Conservation (phyloP, 2,888 invertebrate genomes). For the Sisyra terminalis region DNA sequence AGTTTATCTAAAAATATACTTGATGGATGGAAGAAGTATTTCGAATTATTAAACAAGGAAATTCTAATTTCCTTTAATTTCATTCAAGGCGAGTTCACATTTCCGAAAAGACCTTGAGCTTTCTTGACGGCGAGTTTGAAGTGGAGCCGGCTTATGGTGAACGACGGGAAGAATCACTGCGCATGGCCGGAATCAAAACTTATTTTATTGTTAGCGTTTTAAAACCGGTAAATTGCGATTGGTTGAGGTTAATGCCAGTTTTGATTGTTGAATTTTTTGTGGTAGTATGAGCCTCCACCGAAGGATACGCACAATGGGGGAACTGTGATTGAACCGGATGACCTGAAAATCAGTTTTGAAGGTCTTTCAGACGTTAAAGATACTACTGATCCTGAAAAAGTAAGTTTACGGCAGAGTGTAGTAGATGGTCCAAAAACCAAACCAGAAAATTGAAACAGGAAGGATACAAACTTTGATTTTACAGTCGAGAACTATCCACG, state of each 20-base stretch:
- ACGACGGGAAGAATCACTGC: constrained; percentile 76
- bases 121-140: constrained; percentile 79
- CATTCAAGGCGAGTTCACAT: constrained; percentile 73
- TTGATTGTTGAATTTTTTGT: constrained; percentile 8
- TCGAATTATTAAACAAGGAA: neutral
- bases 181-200: constrained; percentile 78
- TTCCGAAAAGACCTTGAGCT: constrained; percentile 77
- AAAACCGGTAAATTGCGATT: constrained; percentile 48
- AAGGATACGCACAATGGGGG: constrained; percentile 28
- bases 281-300: constrained; percentile 23
- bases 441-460: too few species aligned
- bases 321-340: constrained; percentile 25
- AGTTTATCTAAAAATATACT: neutral
- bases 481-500: too few species aligned
- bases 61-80: neutral
- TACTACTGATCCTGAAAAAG: constrained; percentile 23
- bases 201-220: constrained; percentile 79
- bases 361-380: constrained; percentile 25
- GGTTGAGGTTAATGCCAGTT: neutral
- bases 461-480: too few species aligned
- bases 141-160: constrained; percentile 84
- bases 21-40: neutral
- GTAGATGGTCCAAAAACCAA: too few species aligned
- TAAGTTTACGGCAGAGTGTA: constrained; percentile 15
- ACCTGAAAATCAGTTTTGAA: constrained; percentile 28